These are phyloP conservation scores for Trichonephila inaurata DNA, from an alignment of 1,140 invertebrate species.

Conservation along the genomic window DNA sequence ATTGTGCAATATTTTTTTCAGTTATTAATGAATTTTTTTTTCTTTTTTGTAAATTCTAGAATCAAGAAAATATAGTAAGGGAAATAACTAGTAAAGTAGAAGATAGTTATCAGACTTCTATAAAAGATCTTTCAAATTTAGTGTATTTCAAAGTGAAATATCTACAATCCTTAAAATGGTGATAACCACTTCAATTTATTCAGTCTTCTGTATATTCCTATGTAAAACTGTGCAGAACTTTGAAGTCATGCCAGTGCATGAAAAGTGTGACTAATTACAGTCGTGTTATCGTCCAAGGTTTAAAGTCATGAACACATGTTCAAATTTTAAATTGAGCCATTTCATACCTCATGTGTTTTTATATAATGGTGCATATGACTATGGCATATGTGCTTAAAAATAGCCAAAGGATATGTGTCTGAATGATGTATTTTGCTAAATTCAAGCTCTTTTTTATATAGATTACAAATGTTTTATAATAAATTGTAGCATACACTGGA, in stretches of 20 bases:
- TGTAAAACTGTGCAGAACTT: slow-evolving; percentile 29
- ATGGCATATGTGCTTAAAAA: neutral
- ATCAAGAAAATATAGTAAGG: slow-evolving; percentile 77
- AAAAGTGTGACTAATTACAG: slow-evolving; percentile 10
- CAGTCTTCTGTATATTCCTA: slow-evolving; percentile 62
- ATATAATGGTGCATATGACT: slow-evolving; percentile 30
- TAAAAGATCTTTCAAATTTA: slow-evolving; percentile 79
- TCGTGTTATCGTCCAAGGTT: slow-evolving; percentile 8
- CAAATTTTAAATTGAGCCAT: slow-evolving; percentile 42
- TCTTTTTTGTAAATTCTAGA: slow-evolving; percentile 71
- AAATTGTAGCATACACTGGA: neutral
- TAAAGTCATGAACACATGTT: slow-evolving; percentile 24
- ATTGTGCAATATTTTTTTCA: no score
- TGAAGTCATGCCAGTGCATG: slow-evolving; percentile 9
- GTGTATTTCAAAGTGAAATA: slow-evolving; percentile 80
- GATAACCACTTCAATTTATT: slow-evolving; percentile 60
- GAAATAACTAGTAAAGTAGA: slow-evolving; percentile 80
- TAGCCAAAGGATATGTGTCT: slow-evolving; percentile 32
- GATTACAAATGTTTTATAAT: slow-evolving; percentile 6
- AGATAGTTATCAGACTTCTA: slow-evolving; percentile 79
- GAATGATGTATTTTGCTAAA: slow-evolving; percentile 48
- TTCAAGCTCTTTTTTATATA: slow-evolving; percentile 21
- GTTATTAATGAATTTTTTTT: no score
- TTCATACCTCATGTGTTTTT: slow-evolving; percentile 44
- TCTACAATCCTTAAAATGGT: slow-evolving; percentile 79